Evolutionary conservation across 2,113 vertebrate genomes (phyloP), one percentile per base, ranked within the genome.

Genomic region (Myrmecophaga tridactyla): DNA sequence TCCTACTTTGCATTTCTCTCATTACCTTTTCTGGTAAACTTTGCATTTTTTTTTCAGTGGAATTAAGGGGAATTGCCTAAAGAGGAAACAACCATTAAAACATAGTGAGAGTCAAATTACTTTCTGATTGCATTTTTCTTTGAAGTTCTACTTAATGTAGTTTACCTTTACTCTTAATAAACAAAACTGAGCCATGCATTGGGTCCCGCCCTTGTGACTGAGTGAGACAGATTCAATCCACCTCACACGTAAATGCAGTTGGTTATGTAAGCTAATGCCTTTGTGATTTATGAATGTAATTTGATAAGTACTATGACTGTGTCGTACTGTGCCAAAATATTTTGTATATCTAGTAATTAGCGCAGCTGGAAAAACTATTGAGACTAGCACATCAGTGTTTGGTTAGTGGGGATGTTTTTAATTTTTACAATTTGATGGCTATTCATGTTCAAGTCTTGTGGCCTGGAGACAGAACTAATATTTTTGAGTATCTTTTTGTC

Each of bases 1-100:
- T 83, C 23, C 41, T 96, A 8, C 43, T 89, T 65, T 95, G 63
- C 72, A 86, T 96, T 91, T 58, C 41, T 90, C 73, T 97, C 58
- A 73, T 72, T 70, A 60, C 77, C 62, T 90, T 75, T 77, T 94
- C 93, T 94, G 94, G 85, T 89, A 90, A 84, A 6, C 53, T 90
- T 73, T 83, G 4, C 36, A 25, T 65, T 92, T 96, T 60, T 21
- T 15, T 39, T 86, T 63, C 11, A 84, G 0, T 46, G 88, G 27
- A 95, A 92, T 87, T 86, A 89, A 87, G 65, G 86, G 46, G 41
- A 97, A 96, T 82, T 86, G n/a, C 39, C 76, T 96, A 13, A 21
- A 73, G 63, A 87, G 43, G 62, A 94, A 92, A 82, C 29, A 62
- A n/a, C 34, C 17, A 39, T 83, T 90, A 89, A 91, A 97, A 63